Evolutionary conservation across 2,113 vertebrate genomes (phyloP).

Genomic region (Ammodytes marinus): DNA sequence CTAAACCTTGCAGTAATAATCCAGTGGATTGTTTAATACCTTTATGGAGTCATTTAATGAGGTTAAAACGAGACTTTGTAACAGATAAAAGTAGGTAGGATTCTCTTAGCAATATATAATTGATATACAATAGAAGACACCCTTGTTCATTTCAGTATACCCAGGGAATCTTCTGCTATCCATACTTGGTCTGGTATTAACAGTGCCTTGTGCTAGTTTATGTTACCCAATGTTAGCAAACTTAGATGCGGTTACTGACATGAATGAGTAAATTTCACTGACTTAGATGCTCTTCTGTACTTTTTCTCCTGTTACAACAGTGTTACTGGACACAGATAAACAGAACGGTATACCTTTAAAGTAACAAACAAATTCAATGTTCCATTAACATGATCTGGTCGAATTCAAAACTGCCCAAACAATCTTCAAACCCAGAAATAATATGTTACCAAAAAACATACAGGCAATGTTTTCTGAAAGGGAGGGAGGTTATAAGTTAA

Average conservation of each 20-base stretch:
- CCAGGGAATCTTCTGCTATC: background rate
- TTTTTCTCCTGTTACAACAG: background rate
- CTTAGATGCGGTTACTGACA: background rate
- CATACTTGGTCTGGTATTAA: background rate
- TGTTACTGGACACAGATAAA: background rate
- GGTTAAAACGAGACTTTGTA: background rate
- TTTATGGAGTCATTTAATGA: background rate
- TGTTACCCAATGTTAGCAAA: background rate
- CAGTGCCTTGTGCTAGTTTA: background rate
- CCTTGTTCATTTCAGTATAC: background rate
- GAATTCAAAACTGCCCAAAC: too few relatives aligned
- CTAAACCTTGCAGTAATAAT: background rate
- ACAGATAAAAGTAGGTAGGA: background rate
- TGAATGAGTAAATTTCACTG: background rate
- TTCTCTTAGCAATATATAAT: background rate
- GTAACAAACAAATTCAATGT: background rate
- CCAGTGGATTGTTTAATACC: background rate
- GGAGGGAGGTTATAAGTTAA: too few relatives aligned
- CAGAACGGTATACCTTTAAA: background rate
- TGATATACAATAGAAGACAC: background rate
- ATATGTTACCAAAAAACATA: too few relatives aligned
- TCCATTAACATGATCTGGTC: background rate
- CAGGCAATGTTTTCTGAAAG: too few relatives aligned
- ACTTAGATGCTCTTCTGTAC: background rate
- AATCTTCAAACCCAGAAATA: too few relatives aligned